Evolutionary conservation across 1,140 invertebrate genomes (phyloP), one percentile per base, ranked within the genome.

Genomic region (Zaprionus davidi): DNA sequence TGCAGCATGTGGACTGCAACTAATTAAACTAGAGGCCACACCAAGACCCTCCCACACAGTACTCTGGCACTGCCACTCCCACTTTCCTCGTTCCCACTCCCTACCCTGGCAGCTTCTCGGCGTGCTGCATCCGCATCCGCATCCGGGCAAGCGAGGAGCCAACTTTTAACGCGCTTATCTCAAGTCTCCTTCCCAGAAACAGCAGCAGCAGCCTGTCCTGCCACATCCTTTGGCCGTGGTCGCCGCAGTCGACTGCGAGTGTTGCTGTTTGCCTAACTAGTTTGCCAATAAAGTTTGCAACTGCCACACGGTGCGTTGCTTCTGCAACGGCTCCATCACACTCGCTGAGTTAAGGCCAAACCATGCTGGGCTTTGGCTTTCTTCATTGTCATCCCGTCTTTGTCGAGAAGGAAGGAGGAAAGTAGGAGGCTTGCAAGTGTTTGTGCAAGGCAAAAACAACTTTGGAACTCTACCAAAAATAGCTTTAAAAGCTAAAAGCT

Each of bases 211-310:
- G 65, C 34, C 20, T 17, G 31, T 49, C 15, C 55, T 53, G 53
- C 57, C 20, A 36, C 60, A 36, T 55, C 63, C 62, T 56, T 53
- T 64, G 7, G 6, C n/a, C 41, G n/a, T 9, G 34, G 63, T 66
- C 56, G 53, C 64, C 63, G 55, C 34, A 38, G 49, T 28, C n/a
- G n/a, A 46, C 41, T 46, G 41, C 7, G 57, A 31, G 65, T 76
- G 62, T 70, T 78, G 68, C 82, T 85, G 82, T 84, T 85, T 85
- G 81, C 82, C 71, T 85, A 84, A 85, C 81, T 85, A 84, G 82
- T 84, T 84, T 84, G 75, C 56, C 82, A 78, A 71, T 84, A 84
- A 84, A 84, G 74, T 83, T 84, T 71, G 76, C 71, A 74, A 78
- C 77, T 70, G 77, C 72, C 64, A 55, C 71, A 69, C 82, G 75